phyloP scores from a whole-genome alignment of 2,797 vertebrate genomes.

The Erpetoichthys calabaricus region DNA sequence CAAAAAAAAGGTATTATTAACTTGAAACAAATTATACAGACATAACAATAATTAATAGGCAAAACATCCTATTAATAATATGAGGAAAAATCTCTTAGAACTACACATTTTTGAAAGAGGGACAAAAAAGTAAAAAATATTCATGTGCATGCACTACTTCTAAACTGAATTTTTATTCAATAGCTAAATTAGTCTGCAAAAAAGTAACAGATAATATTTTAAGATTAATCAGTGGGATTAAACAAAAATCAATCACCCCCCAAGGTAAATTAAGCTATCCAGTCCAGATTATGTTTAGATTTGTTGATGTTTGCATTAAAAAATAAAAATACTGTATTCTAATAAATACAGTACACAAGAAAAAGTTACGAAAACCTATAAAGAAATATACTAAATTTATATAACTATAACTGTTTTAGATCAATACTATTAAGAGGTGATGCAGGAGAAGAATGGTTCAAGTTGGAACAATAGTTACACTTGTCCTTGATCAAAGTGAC shows the following conservation, averaged over 20 bases:
- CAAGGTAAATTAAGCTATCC: neutral
- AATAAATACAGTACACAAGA: neutral
- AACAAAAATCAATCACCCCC: too few relatives aligned
- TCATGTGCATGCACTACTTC: too few relatives aligned
- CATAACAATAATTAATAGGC: neutral
- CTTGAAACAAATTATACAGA: neutral
- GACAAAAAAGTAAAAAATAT: too few relatives aligned
- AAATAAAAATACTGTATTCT: neutral
- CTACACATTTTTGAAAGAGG: too few relatives aligned
- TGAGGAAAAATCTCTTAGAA: too few relatives aligned
- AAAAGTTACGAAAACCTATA: neutral
- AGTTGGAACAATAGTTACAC: conserved; percentile 35
- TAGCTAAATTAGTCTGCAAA: too few relatives aligned
- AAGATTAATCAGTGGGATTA: too few relatives aligned
- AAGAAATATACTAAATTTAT: neutral
- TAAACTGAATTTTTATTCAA: too few relatives aligned
- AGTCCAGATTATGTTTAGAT: conserved; percentile 3
- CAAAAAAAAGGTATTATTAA: conserved; percentile 11
- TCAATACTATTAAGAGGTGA: conserved; percentile 4
- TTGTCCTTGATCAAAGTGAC: conserved; percentile 31
- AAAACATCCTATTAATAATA: neutral
- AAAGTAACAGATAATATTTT: too few relatives aligned
- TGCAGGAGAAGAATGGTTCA: conserved; percentile 8
- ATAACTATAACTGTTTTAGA: neutral
- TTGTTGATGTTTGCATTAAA: neutral